Conservation (phyloP, 53 echinoderm and acorn worm genomes). For the Echinarachnius parma region DNA sequence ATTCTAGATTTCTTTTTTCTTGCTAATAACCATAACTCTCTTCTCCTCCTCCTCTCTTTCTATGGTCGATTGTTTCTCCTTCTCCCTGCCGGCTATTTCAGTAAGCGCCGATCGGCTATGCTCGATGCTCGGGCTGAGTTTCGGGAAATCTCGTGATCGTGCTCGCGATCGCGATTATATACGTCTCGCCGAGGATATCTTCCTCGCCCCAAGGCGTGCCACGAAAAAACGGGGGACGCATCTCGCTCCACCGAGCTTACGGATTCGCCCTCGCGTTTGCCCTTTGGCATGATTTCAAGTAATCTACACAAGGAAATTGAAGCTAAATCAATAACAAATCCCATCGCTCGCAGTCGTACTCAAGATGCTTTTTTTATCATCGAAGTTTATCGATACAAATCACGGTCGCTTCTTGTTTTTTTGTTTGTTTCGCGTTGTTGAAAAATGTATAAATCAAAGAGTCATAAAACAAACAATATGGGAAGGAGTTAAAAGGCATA, state of each 20-base stretch:
- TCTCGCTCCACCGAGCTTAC: slow-evolving; percentile 37
- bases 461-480: too few relatives aligned
- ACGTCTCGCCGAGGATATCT: slow-evolving; percentile 38
- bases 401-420: too few relatives aligned
- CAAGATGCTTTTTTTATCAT: slow-evolving; percentile 28
- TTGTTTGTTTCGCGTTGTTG: too few relatives aligned
- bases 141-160: slow-evolving; percentile 35
- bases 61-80: too few relatives aligned
- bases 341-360: slow-evolving; percentile 29
- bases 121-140: slow-evolving; percentile 34
- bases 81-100: too few relatives aligned
- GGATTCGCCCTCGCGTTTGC: slow-evolving; percentile 32
- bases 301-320: slow-evolving; percentile 48
- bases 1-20: too few relatives aligned
- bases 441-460: too few relatives aligned
- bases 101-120: too few relatives aligned
- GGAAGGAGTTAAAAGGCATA: too few relatives aligned
- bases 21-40: too few relatives aligned
- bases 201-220: slow-evolving; percentile 41
- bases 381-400: slow-evolving; percentile 31
- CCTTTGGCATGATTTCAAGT: slow-evolving; percentile 40
- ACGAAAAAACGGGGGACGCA: slow-evolving; percentile 44
- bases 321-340: slow-evolving; percentile 45
- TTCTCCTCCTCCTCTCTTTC: too few relatives aligned
- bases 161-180: slow-evolving; percentile 27